Evolutionary conservation across 1,140 invertebrate species (phyloP).

Genomic region (Sinella curviseta): DNA sequence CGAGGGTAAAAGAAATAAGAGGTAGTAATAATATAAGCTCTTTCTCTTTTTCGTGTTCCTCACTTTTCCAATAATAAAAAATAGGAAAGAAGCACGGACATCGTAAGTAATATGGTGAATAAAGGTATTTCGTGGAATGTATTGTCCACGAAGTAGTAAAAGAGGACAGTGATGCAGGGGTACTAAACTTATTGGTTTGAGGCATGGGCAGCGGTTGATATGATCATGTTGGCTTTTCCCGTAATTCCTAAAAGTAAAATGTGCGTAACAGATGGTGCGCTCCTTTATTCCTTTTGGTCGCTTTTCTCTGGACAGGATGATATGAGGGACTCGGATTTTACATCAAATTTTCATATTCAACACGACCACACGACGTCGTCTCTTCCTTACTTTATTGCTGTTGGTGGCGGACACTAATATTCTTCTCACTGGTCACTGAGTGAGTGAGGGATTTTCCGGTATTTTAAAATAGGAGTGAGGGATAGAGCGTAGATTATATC

Average conservation of each 20-base stretch:
- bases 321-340: not conserved
- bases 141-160: not conserved
- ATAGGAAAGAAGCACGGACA: too few relatives aligned
- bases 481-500: not conserved
- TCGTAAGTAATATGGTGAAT: too few relatives aligned
- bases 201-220: slow-evolving; percentile 8
- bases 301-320: not conserved
- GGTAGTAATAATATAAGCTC: not conserved
- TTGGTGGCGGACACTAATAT: not conserved
- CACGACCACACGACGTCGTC: not conserved
- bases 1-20: not conserved
- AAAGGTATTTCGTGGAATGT: not conserved
- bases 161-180: not conserved
- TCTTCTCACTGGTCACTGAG: too few relatives aligned
- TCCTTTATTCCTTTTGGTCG: slow-evolving; percentile 14
- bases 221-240: slow-evolving; percentile 6
- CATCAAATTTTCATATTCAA: slow-evolving; percentile 19
- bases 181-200: not conserved
- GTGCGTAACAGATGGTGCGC: slow-evolving; percentile 3
- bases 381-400: not conserved
- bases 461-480: not conserved
- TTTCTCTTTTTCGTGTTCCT: not conserved
- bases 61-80: too few relatives aligned
- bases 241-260: slow-evolving; percentile 2
- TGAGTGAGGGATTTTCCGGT: too few relatives aligned